Evolutionary conservation across 2,888 invertebrate genomes (phyloP), one percentile per base, ranked within the genome.

Genomic region (Tetramorium bicarinatum): DNA sequence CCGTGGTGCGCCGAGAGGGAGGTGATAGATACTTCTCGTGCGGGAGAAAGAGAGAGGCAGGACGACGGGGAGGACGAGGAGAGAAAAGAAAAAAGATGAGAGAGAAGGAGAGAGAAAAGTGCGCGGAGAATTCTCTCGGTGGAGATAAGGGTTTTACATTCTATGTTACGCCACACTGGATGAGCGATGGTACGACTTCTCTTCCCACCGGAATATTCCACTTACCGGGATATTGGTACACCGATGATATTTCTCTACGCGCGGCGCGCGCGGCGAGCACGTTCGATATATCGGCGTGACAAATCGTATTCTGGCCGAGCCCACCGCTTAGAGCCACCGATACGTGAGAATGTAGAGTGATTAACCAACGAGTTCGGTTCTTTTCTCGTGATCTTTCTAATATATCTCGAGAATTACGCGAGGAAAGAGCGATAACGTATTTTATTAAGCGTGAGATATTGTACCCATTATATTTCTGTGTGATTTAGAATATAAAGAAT

Each of bases 111-210:
- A 49, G 49, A 72, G 82, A 41, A 52, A 62, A 82, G 82, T 76
- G 76, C 69, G 41, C 81, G 76, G 76, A 62, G 81, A 84, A 72
- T 81, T 82, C 85, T 82, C 72, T 44, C 83, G 74, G 84, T 69
- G 62, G 74, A 87, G 90, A 90, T 90, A 90, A 88, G 88, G 87
- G 87, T 82, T 88, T 87, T 84, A 85, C 88, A 87, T 86, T 87
- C 83, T 75, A 82, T 84, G 87, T 85, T 88, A 85, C 71, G 90
- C 76, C 80, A 80, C 67, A 59, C 72, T 81, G 84, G 86, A 90
- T 90, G 90, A 90, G 86, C 90, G 90, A 90, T 90, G 86, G 86
- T 85, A 85, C 86, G 89, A 90, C 85, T 87, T 90, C 86, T 85
- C 90, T 87, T 85, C 79, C 87, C 85, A 76, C 79, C 72, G 83